Conservation (phyloP, 1,140 invertebrate species). For the Dreissena rostriformis region DNA sequence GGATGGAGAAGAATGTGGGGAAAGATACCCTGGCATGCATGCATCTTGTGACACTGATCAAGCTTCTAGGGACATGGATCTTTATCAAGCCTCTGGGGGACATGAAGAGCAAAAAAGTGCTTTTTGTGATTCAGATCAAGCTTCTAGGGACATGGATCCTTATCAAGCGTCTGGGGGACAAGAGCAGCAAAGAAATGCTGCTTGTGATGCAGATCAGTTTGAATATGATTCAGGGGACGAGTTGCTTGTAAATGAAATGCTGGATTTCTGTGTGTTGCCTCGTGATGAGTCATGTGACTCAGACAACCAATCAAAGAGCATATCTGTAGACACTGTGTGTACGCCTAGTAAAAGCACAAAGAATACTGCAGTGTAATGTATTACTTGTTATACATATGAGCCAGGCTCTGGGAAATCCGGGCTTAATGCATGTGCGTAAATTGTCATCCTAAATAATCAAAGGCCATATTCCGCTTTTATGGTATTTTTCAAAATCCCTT, state of each 20-base stretch:
- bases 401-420: too few species aligned
- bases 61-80: not conserved
- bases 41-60: too few species aligned
- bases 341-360: constrained; percentile 18
- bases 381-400: not conserved
- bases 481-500: too few species aligned
- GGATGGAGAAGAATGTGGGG: too few species aligned
- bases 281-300: constrained; percentile 34
- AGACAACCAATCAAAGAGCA: constrained; percentile 44
- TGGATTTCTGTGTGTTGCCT: not conserved
- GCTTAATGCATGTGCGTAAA: too few species aligned
- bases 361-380: constrained; percentile 37
- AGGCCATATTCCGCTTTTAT: too few species aligned
- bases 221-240: constrained; percentile 49
- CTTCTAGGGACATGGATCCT: not conserved
- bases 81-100: constrained; percentile 20
- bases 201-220: constrained; percentile 12
- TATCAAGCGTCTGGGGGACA: constrained; percentile 15
- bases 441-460: too few species aligned
- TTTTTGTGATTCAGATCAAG: constrained; percentile 7
- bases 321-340: constrained; percentile 34
- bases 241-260: constrained; percentile 37
- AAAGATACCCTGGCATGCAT: too few species aligned
- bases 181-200: constrained; percentile 1
- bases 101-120: constrained; percentile 1